Conservation (phyloP, 2,113 vertebrate genomes). For the Anser brachyrhynchus region DNA sequence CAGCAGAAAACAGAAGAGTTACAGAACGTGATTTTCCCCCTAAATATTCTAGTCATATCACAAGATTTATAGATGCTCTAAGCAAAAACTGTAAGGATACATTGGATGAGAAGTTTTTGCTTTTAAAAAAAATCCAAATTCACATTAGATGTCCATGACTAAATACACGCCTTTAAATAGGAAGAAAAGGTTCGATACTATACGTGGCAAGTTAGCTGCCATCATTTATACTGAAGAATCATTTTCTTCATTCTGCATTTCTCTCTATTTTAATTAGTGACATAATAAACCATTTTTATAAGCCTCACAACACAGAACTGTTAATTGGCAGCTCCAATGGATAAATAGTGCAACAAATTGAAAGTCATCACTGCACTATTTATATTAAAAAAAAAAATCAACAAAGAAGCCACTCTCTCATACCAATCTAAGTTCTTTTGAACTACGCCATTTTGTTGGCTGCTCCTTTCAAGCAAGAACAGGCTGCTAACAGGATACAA, state of each 20-base stretch:
- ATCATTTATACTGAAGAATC: not conserved
- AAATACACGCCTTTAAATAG: not conserved
- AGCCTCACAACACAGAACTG: not conserved
- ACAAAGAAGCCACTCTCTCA: not conserved
- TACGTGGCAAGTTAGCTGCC: no score
- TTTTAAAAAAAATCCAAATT: not conserved
- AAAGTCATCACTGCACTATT: not conserved
- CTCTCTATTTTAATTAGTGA: not conserved
- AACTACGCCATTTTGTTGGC: not conserved
- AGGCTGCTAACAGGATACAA: not conserved
- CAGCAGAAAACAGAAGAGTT: not conserved
- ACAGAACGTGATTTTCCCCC: not conserved
- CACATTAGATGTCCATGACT: not conserved
- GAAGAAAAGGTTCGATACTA: not conserved
- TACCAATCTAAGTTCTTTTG: not conserved
- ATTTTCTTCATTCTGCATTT: not conserved
- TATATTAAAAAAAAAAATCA: not conserved
- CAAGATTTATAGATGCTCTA: not conserved
- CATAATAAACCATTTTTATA: not conserved
- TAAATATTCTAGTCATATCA: not conserved
- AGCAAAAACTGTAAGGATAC: not conserved
- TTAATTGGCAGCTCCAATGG: not conserved
- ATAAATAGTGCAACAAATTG: not conserved
- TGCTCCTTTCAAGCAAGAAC: not conserved
- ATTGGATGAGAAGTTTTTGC: not conserved